Evolutionary conservation across 2,797 vertebrate species (phyloP), one percentile per base, ranked within the genome.

Genomic region (Rhynchonycteris naso): DNA sequence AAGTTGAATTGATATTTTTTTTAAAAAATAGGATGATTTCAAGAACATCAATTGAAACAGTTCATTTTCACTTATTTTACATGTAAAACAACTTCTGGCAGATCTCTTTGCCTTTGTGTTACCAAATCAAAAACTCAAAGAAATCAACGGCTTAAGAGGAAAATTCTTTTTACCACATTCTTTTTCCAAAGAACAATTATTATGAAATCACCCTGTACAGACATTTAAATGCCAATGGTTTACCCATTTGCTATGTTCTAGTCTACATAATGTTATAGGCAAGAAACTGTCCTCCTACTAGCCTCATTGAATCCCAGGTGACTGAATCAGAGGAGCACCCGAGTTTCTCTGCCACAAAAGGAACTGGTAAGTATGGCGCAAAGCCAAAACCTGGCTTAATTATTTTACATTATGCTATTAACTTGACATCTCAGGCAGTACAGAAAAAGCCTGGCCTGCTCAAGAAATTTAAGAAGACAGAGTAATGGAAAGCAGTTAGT

Each of bases 91-190:
- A 7, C 38, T 43, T 43, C 38, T 7, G 7, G 38, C 38, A 43
- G 38, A 43, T 43, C 38, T 43, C 38, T 43, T 43, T 43, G 38
- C 38, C 38, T 16, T 56, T 16, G 15, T 35, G 5, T 68, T 58
- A 86, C 38, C 69, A 76, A 93, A 66, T 93, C 22, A 24, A 79
- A 75, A 90, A 91, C 16, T 63, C 16, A 84, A 68, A 82, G 7
- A 26, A 84, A 84, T 61, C 56, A 66, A 11, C n/a, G 52, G 21
- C 38, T 65, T 13, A 65, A 33, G 8, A 47, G n/a, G n/a, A 76
- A 80, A 80, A 50, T 80, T 78, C 38, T 81, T 81, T n/a, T 58
- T 22, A 43, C 33, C 35, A 33, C 30, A 30, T 21, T 90, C 33
- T 92, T 18, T 85, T 90, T 21, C 26, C n/a, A 65, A 87, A 43